Evolutionary conservation across 2,113 vertebrate species (phyloP).

Genomic region (Mirza zaza): DNA sequence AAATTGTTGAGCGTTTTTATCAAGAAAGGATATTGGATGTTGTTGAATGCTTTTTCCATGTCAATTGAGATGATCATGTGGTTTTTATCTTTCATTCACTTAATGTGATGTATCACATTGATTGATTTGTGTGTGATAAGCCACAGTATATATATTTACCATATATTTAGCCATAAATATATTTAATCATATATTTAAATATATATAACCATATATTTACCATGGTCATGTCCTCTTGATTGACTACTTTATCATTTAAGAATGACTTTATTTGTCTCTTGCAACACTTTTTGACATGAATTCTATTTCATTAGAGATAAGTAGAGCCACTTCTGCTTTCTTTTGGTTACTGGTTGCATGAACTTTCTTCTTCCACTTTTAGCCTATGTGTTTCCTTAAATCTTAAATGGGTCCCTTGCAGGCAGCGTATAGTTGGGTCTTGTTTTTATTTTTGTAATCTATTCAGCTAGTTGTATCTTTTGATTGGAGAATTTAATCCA

Average conservation of each 20-base stretch:
- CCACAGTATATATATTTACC: too few relatives aligned
- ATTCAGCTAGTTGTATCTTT: background rate
- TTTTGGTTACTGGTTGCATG: background rate
- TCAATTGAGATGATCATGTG: background rate
- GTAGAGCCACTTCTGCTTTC: background rate
- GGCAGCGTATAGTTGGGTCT: background rate
- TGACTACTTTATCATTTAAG: background rate
- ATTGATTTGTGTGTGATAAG: background rate
- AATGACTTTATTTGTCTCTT: background rate
- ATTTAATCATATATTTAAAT: too few relatives aligned
- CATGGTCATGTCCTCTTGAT: background rate
- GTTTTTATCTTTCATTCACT: background rate
- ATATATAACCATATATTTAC: background rate
- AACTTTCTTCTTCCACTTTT: background rate
- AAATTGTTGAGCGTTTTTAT: background rate
- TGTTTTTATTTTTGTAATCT: background rate
- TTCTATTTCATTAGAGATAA: background rate
- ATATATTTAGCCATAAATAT: too few relatives aligned
- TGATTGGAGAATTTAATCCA: background rate
- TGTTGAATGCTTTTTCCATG: background rate
- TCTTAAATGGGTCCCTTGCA: background rate
- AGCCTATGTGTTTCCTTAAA: background rate
- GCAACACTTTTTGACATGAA: background rate
- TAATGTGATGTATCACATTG: background rate
- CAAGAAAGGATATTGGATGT: background rate